Base-by-base conservation (phyloP, 2,797 vertebrate species). In the Anisognathus igniventris region DNA sequence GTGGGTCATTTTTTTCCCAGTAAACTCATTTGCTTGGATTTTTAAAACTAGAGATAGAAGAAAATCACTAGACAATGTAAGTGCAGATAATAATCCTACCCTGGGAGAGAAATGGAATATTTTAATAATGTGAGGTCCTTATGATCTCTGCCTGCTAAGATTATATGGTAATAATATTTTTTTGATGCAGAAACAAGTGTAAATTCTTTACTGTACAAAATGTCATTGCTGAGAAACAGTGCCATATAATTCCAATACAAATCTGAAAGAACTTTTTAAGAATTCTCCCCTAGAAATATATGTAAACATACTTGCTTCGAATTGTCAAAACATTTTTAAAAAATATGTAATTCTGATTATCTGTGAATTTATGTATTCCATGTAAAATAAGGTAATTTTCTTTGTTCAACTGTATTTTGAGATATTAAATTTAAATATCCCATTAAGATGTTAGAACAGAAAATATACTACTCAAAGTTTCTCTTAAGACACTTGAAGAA, bases 51-150 rank as follows among this genome's bases (percentile, higher is more conserved):
- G 24, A 90, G 27, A 61, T 42, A 65, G 65, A 83, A 83, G 57
- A 83, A 92, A 94, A 90, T 72, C 88, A 65, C 57, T 86, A 88
- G 50, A 94, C 76, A 92, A 77, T 71, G 35, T 93, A 87, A 92
- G 50, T 77, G 42, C 0, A 6, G 45, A 65, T 92, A 92, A 94
- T 95, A 95, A 93, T 88, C 57, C 61, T 84, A 78, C 76, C 45
- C 65, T 50, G 35, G 27, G 76, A 92, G 76, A 86, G 57, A 95
- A 92, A 94, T 50, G 10, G 65, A 86, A 86, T 93, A 90, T 94
- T 94, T 95, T 95, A 95, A 67, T 90, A 91, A 93, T 94, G 39
- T 71, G 33, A 93, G 30, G 80, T 74, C 72, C 90, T 96, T 94
- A 85, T 83, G 88, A 60, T 90, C 51, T 94, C 70, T 84, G 54